Base-by-base conservation (phyloP, 1,140 invertebrate genomes). In the Drosophila pruinosa region DNA sequence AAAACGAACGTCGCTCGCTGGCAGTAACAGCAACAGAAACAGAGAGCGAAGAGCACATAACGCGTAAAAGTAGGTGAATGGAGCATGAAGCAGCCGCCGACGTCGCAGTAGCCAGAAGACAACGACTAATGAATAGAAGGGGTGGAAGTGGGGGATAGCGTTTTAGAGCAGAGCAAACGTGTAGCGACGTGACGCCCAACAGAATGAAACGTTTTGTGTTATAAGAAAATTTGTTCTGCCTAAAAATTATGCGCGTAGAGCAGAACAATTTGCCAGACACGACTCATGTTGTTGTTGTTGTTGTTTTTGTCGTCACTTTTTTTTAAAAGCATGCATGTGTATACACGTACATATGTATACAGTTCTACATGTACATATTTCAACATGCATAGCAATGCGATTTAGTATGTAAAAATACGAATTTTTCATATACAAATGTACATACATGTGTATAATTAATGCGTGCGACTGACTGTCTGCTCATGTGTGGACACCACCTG, bases 11-110 rank as follows among this genome's bases (percentile, higher is more conserved):
- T 70, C 72, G 52, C 56, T n/a, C 50, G 57, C 58, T 63, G 67
- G 17, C 59, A 72, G 69, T 58, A 7, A 52, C 12, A 26, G 48
- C 43, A 38, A 36, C 36, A 52, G 24, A 43, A 48, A 48, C 59
- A 72, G 72, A 72, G 72, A 88, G 78, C 59, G 41, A 75, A 88
- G 72, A 88, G 82, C 78, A 52, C 43, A 50, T 67, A 85, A 69
- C 72, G 80, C 86, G 68, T 88, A 88, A 89, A 89, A 77, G 86
- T 89, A 89, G 86, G 86, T 89, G 86, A 89, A 86, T 89, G 86
- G 86, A 89, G 86, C 86, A 89, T 82, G 77, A 83, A 82, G 72
- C 74, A 70, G 54, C 65, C 62, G 56, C 39, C 47, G 36, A 50
- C 47, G 54, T 54, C 24, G 41, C 54, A 57, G 54, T 21, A 45